Base-by-base conservation (phyloP, 1,140 invertebrate genomes). In the Dryas iulia region DNA sequence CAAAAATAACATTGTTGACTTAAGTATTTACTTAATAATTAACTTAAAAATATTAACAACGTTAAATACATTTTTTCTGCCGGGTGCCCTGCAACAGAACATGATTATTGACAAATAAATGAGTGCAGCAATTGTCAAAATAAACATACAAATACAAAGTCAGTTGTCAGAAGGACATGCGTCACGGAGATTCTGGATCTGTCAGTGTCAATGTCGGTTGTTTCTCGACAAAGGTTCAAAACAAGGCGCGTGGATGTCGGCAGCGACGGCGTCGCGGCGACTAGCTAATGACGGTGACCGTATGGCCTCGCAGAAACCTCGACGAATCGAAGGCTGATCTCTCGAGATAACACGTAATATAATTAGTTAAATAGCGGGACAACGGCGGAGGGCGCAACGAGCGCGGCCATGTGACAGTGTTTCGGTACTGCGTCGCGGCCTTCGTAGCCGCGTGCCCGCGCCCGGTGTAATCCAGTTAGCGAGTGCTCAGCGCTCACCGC, bases 341-440 rank as follows among this genome's bases (percentile, higher is more conserved):
- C 12, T 28, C 21, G 64, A 31, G 26, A 59, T 52, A 39, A 63
- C 59, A 59, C 66, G 64, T 69, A 69, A 39, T 69, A 60, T 23
- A 25, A 56, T 66, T 73, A 73, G 69, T 69, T 63, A 56, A 59
- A 66, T 35, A 30, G 56, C 11, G 33, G 58, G 35, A 58, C 47
- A 66, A 58, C n/a, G 33, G 30, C 39, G 65, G 18, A 30, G 54
- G 67, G 54, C 30, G 68, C 59, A 57, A 39, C 47, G 24, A 65
- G 56, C 52, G 66, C 59, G 24, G 78, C 78, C 81, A 83, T 83
- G 81, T 83, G 81, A 83, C 59, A 28, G 59, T 25, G 59, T 47
- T 72, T 72, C 66, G 52, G 53, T 59, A 80, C 71, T 80, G 73
- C 76, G 77, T 66, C 74, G 76, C 77, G 81, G 77, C 81, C 81